Evolutionary conservation across 2,888 invertebrate species (phyloP).

Genomic region (Tolmerus cingulatus): DNA sequence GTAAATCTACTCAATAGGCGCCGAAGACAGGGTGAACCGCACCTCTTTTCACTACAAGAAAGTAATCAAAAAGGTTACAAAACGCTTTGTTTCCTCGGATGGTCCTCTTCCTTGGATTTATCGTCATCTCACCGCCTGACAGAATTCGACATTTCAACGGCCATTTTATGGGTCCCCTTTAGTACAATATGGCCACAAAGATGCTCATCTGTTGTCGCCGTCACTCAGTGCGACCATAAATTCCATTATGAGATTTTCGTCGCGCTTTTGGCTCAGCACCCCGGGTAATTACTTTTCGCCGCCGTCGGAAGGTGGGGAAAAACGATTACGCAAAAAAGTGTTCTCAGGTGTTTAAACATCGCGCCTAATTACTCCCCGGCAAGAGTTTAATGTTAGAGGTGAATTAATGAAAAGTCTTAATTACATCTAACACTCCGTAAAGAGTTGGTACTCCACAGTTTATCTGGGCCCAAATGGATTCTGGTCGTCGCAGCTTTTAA

Average conservation of each 20-base stretch:
- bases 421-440: not conserved
- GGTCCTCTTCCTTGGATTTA: not conserved
- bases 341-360: slow-evolving; percentile 18
- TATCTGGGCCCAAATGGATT: not conserved
- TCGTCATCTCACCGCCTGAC: not conserved
- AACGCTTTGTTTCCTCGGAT: not conserved
- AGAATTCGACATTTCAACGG: not conserved
- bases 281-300: not conserved
- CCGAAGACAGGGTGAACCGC: not conserved
- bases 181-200: not conserved
- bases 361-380: not conserved
- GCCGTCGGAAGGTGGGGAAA: not conserved
- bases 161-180: not conserved
- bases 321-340: slow-evolving; percentile 3
- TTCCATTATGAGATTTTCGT: not conserved
- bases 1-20: not conserved
- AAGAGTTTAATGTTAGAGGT: not conserved
- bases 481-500: not conserved
- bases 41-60: not conserved
- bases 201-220: not conserved
- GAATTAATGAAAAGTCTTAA: slow-evolving; percentile 18
- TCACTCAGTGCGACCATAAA: not conserved
- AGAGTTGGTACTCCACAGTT: not conserved
- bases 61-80: not conserved
- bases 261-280: not conserved